A percentile compares a stretch with the other conserved stretches of the same genome.
Conservation (phyloP, 2,888 invertebrate species). For the Heliconius charithonia region DNA sequence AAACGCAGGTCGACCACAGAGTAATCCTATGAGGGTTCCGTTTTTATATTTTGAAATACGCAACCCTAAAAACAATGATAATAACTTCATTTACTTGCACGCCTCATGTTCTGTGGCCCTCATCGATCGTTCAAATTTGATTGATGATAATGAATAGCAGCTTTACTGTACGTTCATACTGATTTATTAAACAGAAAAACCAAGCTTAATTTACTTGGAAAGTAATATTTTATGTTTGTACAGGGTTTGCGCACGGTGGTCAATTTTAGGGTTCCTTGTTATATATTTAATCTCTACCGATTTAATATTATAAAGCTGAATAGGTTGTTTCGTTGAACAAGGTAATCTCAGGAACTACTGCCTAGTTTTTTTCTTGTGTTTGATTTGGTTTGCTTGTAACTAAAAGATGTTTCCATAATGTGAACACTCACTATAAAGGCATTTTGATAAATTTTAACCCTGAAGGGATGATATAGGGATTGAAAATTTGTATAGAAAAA, state of each 20-base stretch:
- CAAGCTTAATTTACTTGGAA: slow-evolving; percentile 26
- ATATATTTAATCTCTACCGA: no score
- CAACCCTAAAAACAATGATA: background rate
- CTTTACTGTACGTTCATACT: slow-evolving; percentile 15
- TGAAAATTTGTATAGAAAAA: no score
- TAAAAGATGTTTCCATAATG: no score
- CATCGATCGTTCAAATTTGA: slow-evolving; percentile 29
- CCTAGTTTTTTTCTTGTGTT: background rate
- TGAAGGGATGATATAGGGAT: no score
- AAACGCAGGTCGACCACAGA: no score
- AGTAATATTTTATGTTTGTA: slow-evolving; percentile 12
- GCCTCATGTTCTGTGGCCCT: slow-evolving; percentile 6
- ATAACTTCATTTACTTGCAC: background rate
- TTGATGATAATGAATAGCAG: slow-evolving; percentile 34
- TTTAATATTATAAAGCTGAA: no score
- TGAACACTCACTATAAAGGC: no score
- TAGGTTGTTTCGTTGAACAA: background rate
- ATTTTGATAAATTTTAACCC: no score
- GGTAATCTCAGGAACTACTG: background rate
- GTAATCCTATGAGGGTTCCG: no score
- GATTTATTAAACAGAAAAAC: slow-evolving; percentile 32
- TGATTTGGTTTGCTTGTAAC: no score
- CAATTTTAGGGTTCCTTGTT: slow-evolving; percentile 1
- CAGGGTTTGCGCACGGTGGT: background rate
- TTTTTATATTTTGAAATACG: no score